Evolutionary conservation across 1,140 invertebrate species (phyloP), one percentile per base, ranked within the genome.

Genomic region (Tribolium castaneum): DNA sequence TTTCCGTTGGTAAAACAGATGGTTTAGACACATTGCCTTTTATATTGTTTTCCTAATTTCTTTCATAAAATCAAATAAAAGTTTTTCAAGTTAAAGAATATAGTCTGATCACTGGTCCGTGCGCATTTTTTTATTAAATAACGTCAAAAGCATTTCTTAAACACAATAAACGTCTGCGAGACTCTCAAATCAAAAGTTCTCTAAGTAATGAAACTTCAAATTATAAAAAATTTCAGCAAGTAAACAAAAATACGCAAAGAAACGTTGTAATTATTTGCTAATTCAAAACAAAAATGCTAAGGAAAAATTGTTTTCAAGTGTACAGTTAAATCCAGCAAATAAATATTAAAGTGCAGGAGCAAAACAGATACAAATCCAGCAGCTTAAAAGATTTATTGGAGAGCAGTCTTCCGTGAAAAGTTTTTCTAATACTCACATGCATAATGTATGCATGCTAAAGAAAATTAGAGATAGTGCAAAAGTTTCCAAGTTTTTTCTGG

Each of bases 321-420:
- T 30, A 30, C 16, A 19, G 19, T 62, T 56, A 56, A 56, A 56
- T 30, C 22, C 56, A 10, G 16, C 22, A 10, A 10, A 4, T 66
- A 35, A 35, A 66, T 35, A 35, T 66, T 66, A 35, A 66, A 30
- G n/a, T 66, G 10, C 30, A 35, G 2, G 25, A 66, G 30, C 12
- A 66, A 66, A 66, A 66, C 59, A 66, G 10, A 35, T 66, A 12
- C 10, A 25, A 35, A 35, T 66, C 12, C 25, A 66, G 34, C 4
- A 35, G 30, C 25, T 66, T 66, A 66, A 66, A 66, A 66, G 30
- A 66, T 35, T 66, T 66, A 66, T 66, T 66, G 59, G 25, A 66
- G 59, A 66, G 30, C 25, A 66, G 9, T 66, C 19, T 25, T 59
- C 54, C 9, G 10, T 66, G 30, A 10, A 13, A 66, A 66, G 59